Evolutionary conservation across 2,888 invertebrate species (phyloP), one percentile per base, ranked within the genome.

Genomic region (Drosophila rubida): DNA sequence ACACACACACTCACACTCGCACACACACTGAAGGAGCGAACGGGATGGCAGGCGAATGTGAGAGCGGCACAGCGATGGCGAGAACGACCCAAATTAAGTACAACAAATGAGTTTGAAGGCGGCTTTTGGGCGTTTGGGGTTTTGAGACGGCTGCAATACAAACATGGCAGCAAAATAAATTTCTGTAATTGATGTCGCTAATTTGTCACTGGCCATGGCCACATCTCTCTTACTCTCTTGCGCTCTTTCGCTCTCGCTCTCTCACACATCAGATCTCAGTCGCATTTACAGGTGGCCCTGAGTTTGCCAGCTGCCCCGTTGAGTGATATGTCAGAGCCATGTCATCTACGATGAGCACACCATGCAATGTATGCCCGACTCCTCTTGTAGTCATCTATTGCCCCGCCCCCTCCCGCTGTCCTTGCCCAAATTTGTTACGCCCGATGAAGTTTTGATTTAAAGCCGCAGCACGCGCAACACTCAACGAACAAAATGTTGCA

Each of bases 121-220:
- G 66, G 60, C 66, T 59, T 61, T 66, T 46, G 79, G 81, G 57
- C 62, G 63, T 35, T 44, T 57, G 35, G 39, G 39, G 41, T 14
- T 57, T 30, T 30, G 54, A 61, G 68, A 49, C 61, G 62, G 23
- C 22, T 23, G 59, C 60, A 45, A 63, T 68, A 46, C 75, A 84
- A 83, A 83, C 83, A 85, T 69, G 73, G 67, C 68, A 70, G 75
- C 61, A 80, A 84, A 88, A 84, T 83, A 89, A 86, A 85, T 86
- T 86, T 82, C 68, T 68, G 75, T 86, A 85, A 86, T 89, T 85
- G 88, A 86, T 89, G 89, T 82, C 69, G 73, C 89, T 85, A 86
- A 89, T 86, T 86, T 89, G 86, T 86, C 89, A 86, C 82, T 87
- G 73, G 73, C 67, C 87, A 67, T 66, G 71, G 80, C 78, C 80